These are phyloP conservation scores for Hippopotamyrus pictus DNA, from an alignment of 2,797 vertebrate species.

Conservation along the genomic window DNA sequence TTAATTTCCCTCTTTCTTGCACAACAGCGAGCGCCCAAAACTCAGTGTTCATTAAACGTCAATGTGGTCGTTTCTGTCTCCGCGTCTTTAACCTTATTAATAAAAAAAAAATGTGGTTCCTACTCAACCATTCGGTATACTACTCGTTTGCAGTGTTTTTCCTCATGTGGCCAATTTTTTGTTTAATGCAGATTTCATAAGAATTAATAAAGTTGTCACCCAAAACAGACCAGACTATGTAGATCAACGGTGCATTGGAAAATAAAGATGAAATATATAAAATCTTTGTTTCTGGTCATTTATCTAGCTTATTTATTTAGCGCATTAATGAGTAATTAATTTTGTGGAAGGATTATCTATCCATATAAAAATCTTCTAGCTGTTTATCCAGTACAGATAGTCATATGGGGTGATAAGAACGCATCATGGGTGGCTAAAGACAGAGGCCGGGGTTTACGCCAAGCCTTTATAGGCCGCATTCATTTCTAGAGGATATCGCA, in stretches of 20 bases:
- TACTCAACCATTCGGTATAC: not conserved
- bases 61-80: not conserved
- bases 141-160: conserved; percentile 6
- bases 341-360: not conserved
- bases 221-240: conserved; percentile 70
- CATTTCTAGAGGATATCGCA: not conserved
- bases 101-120: not conserved
- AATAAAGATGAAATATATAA: conserved; percentile 61
- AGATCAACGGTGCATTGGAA: conserved; percentile 67
- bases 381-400: not conserved
- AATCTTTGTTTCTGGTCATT: not conserved
- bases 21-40: conserved; percentile 43
- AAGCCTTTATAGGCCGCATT: not conserved
- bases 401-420: not conserved
- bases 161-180: conserved; percentile 35
- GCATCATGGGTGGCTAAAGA: not conserved
- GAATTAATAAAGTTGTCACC: conserved; percentile 66
- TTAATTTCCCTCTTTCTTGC: conserved; percentile 24
- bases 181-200: conserved; percentile 61
- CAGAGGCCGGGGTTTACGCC: not conserved
- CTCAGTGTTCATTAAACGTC: conserved; percentile 37
- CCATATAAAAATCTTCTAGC: not conserved
- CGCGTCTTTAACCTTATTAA: not conserved
- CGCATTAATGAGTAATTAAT: not conserved
- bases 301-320: not conserved